Evolutionary conservation across 1,140 invertebrate genomes (phyloP).

Genomic region (Pogonus chalceus): DNA sequence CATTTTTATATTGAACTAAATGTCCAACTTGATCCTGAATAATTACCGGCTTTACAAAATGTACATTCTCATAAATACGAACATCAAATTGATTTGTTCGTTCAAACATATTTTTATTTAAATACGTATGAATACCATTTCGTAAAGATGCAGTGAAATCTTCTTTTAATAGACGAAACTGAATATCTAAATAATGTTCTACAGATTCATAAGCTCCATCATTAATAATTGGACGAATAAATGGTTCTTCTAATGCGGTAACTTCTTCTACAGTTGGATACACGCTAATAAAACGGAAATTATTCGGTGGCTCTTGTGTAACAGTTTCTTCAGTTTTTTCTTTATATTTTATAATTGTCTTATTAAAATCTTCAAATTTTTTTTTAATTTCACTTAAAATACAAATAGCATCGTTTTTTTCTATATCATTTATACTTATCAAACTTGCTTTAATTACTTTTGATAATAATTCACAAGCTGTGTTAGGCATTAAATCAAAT

Average conservation of each 20-base stretch:
- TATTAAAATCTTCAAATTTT: neutral
- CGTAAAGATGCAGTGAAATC: conserved; percentile 50
- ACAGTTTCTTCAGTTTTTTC: neutral
- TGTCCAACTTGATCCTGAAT: neutral
- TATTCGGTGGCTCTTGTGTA: neutral
- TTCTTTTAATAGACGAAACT: conserved; percentile 59
- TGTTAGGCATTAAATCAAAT: neutral
- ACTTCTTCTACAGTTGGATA: neutral
- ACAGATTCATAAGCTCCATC: conserved; percentile 38
- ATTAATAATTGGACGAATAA: conserved; percentile 6
- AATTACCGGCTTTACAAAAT: neutral
- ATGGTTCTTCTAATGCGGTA: neutral
- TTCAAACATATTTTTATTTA: conserved; percentile 17
- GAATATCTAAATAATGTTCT: conserved; percentile 60
- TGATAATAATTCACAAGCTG: neutral
- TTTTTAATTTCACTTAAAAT: neutral
- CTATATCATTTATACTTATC: neutral
- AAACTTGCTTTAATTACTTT: neutral
- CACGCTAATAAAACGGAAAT: neutral
- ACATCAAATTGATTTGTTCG: conserved; percentile 20
- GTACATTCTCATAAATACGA: conserved; percentile 18
- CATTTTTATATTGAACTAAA: neutral
- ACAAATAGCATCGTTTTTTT: neutral
- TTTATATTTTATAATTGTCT: neutral
- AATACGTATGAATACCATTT: conserved; percentile 36